phyloP scores from a whole-genome alignment of 2,888 invertebrate genomes.

The Petrophora chlorosata region DNA sequence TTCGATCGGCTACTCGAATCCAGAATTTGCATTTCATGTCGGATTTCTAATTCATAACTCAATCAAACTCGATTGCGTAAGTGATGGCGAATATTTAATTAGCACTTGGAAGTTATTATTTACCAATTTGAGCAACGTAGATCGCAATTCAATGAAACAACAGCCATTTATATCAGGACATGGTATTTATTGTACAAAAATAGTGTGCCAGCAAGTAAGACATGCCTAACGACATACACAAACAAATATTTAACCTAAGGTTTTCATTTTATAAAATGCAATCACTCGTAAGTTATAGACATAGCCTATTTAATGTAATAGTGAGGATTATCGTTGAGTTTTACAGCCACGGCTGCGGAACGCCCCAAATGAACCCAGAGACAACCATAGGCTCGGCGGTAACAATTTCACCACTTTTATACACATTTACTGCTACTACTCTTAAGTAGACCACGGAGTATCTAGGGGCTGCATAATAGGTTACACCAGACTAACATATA shows the following conservation, averaged over 20 bases:
- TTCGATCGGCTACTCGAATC: conserved; percentile 23
- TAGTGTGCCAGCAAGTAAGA: conserved; percentile 82
- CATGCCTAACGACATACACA: conserved; percentile 80
- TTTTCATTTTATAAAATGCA: conserved; percentile 81
- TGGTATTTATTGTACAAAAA: conserved; percentile 84
- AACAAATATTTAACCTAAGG: conserved; percentile 76
- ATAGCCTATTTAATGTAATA: conserved; percentile 77
- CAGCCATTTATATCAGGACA: conserved; percentile 68
- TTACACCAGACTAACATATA: neutral
- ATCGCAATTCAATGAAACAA: conserved; percentile 64
- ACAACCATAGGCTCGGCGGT: conserved; percentile 56
- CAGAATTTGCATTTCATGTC: conserved; percentile 27
- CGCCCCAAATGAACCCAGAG: conserved; percentile 62
- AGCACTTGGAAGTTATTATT: conserved; percentile 1
- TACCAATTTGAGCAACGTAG: neutral
- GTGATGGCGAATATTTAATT: conserved; percentile 1
- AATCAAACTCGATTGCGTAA: conserved; percentile 20
- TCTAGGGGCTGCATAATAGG: neutral
- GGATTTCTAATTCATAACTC: conserved; percentile 21
- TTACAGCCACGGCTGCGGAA: conserved; percentile 69
- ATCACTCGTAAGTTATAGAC: conserved; percentile 78
- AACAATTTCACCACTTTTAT: conserved; percentile 35
- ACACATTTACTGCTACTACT: conserved; percentile 3
- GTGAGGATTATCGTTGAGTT: conserved; percentile 78
- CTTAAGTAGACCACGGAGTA: neutral